Evolutionary conservation across 1,140 invertebrate species (phyloP).

Genomic region (Sesamia nonagrioides): DNA sequence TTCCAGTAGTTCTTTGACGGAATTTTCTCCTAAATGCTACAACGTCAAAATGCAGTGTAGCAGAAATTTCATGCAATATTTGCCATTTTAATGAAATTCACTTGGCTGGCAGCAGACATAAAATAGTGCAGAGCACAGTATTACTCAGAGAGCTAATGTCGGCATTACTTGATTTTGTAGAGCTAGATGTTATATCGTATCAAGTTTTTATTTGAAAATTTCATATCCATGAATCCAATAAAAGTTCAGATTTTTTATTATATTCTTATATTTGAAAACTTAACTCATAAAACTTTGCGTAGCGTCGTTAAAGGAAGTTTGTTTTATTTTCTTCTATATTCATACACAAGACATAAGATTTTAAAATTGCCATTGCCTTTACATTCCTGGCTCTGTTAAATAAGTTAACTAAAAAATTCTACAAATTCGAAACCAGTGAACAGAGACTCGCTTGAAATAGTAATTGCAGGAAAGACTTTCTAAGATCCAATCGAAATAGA

Average conservation of each 20-base stretch:
- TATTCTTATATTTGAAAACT: conserved; percentile 9
- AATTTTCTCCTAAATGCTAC: conserved; percentile 31
- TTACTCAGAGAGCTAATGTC: conserved; percentile 32
- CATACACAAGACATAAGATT: not conserved
- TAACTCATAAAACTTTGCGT: conserved; percentile 6
- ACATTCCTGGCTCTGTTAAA: too few species aligned
- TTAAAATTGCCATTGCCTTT: too few species aligned
- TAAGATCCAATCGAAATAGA: too few species aligned
- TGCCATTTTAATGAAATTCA: conserved; percentile 43
- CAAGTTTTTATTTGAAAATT: not conserved
- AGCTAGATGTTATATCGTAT: conserved; percentile 2
- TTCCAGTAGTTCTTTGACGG: conserved; percentile 20
- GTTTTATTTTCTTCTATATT: not conserved
- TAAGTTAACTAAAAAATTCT: too few species aligned
- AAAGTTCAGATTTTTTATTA: not conserved
- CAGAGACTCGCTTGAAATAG: too few species aligned
- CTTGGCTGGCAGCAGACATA: conserved; percentile 19
- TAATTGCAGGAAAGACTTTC: too few species aligned
- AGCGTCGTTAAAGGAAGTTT: not conserved
- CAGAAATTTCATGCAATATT: conserved; percentile 37
- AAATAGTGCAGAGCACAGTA: conserved; percentile 31
- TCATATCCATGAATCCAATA: not conserved
- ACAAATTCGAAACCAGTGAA: too few species aligned
- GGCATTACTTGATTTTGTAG: conserved; percentile 24
- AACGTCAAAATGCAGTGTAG: conserved; percentile 29